Conservation (phyloP, 2,888 invertebrate genomes). For the Nemurella pictetii region DNA sequence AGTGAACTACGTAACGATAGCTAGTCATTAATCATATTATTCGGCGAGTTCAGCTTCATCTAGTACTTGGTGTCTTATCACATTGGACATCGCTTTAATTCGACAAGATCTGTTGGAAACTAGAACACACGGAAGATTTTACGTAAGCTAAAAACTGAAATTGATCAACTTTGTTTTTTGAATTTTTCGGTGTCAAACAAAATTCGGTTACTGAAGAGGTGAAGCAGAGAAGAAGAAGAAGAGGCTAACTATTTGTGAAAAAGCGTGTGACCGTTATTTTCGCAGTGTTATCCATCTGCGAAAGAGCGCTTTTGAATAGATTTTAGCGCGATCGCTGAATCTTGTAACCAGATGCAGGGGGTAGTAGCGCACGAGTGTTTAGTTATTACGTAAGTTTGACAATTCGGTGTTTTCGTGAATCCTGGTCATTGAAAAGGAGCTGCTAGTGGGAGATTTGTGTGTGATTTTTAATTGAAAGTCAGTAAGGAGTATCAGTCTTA, state of each 20-base stretch:
- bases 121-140: neutral
- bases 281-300: neutral
- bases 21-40: neutral
- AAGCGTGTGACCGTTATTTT: neutral
- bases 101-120: neutral
- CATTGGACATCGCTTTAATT: neutral
- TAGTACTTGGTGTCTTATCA: neutral
- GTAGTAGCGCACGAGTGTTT: neutral
- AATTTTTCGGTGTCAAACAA: neutral
- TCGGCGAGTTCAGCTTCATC: neutral
- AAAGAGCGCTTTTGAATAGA: neutral
- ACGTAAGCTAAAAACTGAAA: neutral
- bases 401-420: neutral
- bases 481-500: neutral
- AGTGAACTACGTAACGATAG: slow-evolving; percentile 11
- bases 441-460: neutral
- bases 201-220: neutral
- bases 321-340: neutral
- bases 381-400: neutral
- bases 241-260: neutral
- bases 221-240: neutral
- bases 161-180: neutral
- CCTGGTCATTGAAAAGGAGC: neutral
- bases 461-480: neutral
- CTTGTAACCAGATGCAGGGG: neutral